Percentiles rank a stretch among this genome's conserved stretches.
These are phyloP conservation scores for Gymnocephalus cernua DNA, from an alignment of 2,113 vertebrate genomes.

Conservation along the genomic window DNA sequence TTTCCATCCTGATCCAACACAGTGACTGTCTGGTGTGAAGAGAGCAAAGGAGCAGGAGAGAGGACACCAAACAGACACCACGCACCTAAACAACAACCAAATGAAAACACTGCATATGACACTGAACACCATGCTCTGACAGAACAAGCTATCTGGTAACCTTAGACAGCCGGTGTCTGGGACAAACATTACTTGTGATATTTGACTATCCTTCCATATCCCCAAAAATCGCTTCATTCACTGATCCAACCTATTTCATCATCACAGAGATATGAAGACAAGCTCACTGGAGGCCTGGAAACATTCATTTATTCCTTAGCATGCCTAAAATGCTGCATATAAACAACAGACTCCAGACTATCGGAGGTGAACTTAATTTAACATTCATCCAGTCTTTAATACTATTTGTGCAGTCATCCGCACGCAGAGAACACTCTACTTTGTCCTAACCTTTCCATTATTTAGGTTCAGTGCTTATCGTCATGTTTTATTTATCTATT, in stretches of 20 bases:
- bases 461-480: constrained; percentile 66
- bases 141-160: constrained; percentile 49
- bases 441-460: constrained; percentile 77
- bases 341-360: constrained; percentile 35
- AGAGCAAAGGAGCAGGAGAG: constrained; percentile 14
- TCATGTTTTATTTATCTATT: constrained; percentile 79
- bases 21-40: constrained; percentile 41
- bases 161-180: constrained; percentile 46
- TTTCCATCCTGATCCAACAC: constrained; percentile 54
- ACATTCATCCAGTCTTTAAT: constrained; percentile 53
- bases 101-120: constrained; percentile 31
- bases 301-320: constrained; percentile 16
- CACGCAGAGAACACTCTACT: constrained; percentile 57
- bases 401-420: constrained; percentile 56
- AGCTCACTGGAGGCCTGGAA: background rate
- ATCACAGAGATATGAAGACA: constrained; percentile 13
- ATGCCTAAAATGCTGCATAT: constrained; percentile 1
- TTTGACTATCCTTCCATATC: constrained; percentile 36
- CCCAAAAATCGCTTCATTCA: constrained; percentile 45
- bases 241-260: constrained; percentile 25
- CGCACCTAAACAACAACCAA: constrained; percentile 23
- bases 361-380: constrained; percentile 43
- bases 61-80: constrained; percentile 37
- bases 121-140: constrained; percentile 46
- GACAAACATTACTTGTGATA: constrained; percentile 58